phyloP scores from a whole-genome alignment of 1,140 invertebrate genomes.

The Aleiodes sp. region DNA sequence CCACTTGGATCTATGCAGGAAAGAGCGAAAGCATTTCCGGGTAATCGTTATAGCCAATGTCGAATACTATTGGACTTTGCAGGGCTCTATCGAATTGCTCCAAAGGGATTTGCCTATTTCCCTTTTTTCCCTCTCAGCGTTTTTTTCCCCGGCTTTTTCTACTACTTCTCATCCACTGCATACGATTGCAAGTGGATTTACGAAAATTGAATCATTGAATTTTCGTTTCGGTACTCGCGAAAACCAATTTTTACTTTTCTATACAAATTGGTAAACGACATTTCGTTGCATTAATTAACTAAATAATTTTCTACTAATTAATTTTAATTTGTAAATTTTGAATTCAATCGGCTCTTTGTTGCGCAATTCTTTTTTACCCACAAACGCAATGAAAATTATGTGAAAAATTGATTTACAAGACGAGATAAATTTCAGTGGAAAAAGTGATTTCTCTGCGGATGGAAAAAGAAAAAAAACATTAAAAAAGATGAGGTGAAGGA shows the following conservation, averaged over 20 bases:
- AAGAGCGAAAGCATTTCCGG: constrained; percentile 10
- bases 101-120: background rate
- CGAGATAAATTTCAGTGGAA: background rate
- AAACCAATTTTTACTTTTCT: background rate
- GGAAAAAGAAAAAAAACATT: background rate
- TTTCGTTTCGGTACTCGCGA: background rate
- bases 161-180: background rate
- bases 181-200: background rate
- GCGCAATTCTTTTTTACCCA: no score
- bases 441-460: background rate
- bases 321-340: no score
- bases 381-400: no score
- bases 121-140: background rate
- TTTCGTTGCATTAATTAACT: no score
- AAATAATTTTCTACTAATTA: no score
- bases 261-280: no score
- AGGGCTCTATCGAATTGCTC: background rate
- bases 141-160: background rate
- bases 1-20: background rate
- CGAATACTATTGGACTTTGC: background rate
- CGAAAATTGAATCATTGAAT: background rate
- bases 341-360: no score
- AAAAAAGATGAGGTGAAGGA: constrained; percentile 4
- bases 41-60: background rate
- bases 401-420: background rate